Percentiles rank a stretch among this genome's conserved stretches.
These are phyloP conservation scores for Sandelia bainsii DNA, from an alignment of 2,797 vertebrate genomes.

Conservation along the genomic window DNA sequence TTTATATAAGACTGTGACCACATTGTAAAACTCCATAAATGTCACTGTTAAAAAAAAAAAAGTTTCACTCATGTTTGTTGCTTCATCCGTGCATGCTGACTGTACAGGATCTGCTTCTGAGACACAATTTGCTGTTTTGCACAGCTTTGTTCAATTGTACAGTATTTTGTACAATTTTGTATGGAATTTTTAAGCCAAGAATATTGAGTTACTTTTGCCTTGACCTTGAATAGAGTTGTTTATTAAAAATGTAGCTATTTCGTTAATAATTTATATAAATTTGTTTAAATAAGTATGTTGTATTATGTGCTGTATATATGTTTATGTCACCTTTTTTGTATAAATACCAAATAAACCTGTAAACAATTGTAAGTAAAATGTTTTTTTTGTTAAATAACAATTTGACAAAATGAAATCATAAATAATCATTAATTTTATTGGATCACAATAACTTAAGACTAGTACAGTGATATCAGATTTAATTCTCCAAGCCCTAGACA, in stretches of 20 bases:
- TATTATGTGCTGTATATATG: slow-evolving; percentile 93
- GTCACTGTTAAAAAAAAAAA: slow-evolving; percentile 14
- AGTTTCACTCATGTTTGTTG: slow-evolving; percentile 32
- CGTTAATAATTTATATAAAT: slow-evolving; percentile 97
- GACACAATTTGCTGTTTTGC: slow-evolving; percentile 90
- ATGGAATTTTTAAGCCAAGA: slow-evolving; percentile 96
- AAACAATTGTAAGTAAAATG: slow-evolving; percentile 42
- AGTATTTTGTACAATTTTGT: slow-evolving; percentile 95
- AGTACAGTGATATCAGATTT: slow-evolving; percentile 96
- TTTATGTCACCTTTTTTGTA: slow-evolving; percentile 80
- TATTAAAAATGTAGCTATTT: slow-evolving; percentile 88
- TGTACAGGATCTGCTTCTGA: slow-evolving; percentile 79
- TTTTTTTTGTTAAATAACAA: slow-evolving; percentile 1
- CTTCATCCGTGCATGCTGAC: slow-evolving; percentile 49
- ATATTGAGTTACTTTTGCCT: slow-evolving; percentile 85
- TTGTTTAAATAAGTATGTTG: slow-evolving; percentile 92
- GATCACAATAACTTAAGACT: slow-evolving; percentile 99
- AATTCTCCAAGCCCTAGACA: slow-evolving; percentile 85
- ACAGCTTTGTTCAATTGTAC: slow-evolving; percentile 94
- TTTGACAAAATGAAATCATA: slow-evolving; percentile 78
- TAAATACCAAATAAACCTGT: slow-evolving; percentile 84
- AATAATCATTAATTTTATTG: slow-evolving; percentile 99
- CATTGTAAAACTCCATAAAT: slow-evolving; percentile 64
- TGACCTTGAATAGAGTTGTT: slow-evolving; percentile 82
- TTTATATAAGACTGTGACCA: slow-evolving; percentile 59